Evolutionary conservation across 1,140 invertebrate species (phyloP).

Genomic region (Thaumetopoea pityocampa): DNA sequence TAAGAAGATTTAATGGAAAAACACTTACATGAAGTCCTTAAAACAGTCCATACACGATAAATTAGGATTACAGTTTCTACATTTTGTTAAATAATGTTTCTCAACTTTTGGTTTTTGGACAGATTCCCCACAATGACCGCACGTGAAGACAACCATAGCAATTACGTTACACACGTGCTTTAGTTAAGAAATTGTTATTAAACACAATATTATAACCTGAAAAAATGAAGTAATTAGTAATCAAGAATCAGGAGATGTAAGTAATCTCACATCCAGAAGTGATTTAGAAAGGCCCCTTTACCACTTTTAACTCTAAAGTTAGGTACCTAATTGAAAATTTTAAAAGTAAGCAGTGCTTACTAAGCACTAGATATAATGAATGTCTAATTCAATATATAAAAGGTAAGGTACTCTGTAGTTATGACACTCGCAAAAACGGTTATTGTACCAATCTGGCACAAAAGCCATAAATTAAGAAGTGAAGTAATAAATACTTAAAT

Average conservation of each 20-base stretch:
- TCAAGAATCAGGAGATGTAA: no score
- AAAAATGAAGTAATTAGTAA: background rate
- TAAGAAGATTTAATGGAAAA: conserved; percentile 1
- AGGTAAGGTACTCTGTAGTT: no score
- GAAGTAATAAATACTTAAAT: no score
- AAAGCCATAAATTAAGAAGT: background rate
- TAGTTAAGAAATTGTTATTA: conserved; percentile 7
- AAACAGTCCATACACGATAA: conserved; percentile 94
- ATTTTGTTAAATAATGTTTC: conserved; percentile 88
- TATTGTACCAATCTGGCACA: no score
- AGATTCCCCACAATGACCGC: conserved; percentile 91
- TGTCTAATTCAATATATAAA: no score
- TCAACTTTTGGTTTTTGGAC: conserved; percentile 94
- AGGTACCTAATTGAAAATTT: no score
- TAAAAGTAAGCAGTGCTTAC: no score
- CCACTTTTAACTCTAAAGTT: no score
- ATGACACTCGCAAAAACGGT: no score
- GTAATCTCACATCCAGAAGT: no score
- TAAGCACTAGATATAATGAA: no score
- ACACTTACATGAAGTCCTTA: conserved; percentile 88
- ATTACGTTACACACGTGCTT: conserved; percentile 16
- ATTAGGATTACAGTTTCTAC: conserved; percentile 75
- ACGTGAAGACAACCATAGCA: conserved; percentile 94
- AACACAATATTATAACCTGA: conserved; percentile 20
- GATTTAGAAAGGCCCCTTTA: no score